Base-by-base conservation (phyloP, 2,797 vertebrate genomes). In the Phoebastria nigripes region DNA sequence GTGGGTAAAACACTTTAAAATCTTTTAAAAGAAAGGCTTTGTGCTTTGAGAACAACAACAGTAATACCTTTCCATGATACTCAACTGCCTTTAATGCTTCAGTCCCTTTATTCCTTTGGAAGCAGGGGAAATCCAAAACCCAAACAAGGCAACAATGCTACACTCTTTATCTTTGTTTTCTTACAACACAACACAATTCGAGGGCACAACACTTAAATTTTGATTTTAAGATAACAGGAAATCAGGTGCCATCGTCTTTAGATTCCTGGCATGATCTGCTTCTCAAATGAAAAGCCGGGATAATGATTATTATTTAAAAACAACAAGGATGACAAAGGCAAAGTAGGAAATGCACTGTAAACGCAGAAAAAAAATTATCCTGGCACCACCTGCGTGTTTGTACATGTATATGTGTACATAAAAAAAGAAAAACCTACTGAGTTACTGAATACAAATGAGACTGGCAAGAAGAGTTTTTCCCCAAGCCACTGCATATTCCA, bases 401-500 rank as follows among this genome's bases (percentile, higher is more conserved):
- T 83, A 59, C 33, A 39, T 81, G 47, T 91, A 20, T 85, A 86
- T 82, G n/a, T 92, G 56, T 82, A 87, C 67, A 70, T 67, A 82
- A 79, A 93, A 91, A 80, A 89, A 74, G 42, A 71, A 79, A 82
- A 88, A 5, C 31, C 76, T 82, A 77, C 67, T 46, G 77, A 86
- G 58, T 86, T 90, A 44, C 15, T 88, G 79, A 94, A 86, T 94
- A 94, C 39, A 91, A 94, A 95, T 69, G 62, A 95, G 89, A 70
- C 25, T 44, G 46, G 76, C 42, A 90, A 83, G 73, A 87, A 88
- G 13, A 42, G 18, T 28, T 95, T 94, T 86, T 88, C 47, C 55
- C 54, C 35, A 35, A 93, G 42, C 56, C 1, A 0, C 70, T 93
- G 54, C 58, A 66, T 94, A 94, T 86, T 93, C 51, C 65, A 65